A percentile compares a stretch with the other conserved stretches of the same genome.
phyloP scores from a whole-genome alignment of 2,113 vertebrate genomes.

The Camelus bactrianus region DNA sequence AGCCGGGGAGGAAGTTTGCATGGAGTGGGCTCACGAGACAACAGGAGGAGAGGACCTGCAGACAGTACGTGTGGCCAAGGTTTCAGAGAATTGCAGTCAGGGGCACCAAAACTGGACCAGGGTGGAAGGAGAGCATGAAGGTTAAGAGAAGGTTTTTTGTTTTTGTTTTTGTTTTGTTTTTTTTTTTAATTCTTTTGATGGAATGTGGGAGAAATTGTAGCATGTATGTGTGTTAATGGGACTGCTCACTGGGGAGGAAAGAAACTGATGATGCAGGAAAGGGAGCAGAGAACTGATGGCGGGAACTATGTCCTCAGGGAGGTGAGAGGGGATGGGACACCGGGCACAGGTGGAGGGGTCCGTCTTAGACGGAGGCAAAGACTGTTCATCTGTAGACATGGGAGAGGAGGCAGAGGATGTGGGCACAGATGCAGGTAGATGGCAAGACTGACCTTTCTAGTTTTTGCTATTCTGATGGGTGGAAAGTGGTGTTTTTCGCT shows the following conservation, averaged over 20 bases:
- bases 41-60: neutral
- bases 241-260: neutral
- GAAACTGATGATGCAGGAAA: rapidly evolving
- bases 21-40: neutral
- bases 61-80: neutral
- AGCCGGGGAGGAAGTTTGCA: neutral
- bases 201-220: neutral
- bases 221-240: too few species aligned
- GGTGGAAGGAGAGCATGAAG: neutral
- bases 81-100: neutral
- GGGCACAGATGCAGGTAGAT: neutral
- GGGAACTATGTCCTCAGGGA: neutral
- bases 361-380: neutral
- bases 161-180: neutral
- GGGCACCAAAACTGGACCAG: neutral
- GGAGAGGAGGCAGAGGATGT: neutral
- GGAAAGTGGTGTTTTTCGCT: too few species aligned
- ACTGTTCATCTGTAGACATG: neutral
- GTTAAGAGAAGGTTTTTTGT: neutral
- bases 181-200: neutral
- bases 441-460: neutral
- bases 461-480: neutral
- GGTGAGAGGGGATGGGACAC: neutral
- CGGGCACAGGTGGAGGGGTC: rapidly evolving
- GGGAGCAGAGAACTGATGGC: neutral